A percentile compares a stretch with the other conserved stretches of the same genome.
phyloP scores from a whole-genome alignment of 1,140 invertebrate species.

The Cydia fagiglandana region DNA sequence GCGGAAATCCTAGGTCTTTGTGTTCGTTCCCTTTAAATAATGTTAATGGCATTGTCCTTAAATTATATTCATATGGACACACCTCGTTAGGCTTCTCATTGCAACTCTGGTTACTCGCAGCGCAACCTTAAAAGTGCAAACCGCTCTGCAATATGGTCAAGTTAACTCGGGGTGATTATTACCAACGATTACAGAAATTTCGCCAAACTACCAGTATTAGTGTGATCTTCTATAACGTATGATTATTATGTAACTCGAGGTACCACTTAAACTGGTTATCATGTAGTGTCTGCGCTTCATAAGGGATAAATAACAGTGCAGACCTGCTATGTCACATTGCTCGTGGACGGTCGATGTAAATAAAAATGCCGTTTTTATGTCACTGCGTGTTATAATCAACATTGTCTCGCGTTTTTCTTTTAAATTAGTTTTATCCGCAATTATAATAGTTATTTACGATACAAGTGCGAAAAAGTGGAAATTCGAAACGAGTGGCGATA shows the following conservation, averaged over 20 bases:
- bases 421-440: not conserved
- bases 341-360: not conserved
- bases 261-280: constrained; percentile 31
- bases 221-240: not conserved
- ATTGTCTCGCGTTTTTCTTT: constrained; percentile 24
- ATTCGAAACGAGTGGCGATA: too few species aligned
- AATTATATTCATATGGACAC: constrained; percentile 20
- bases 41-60: constrained; percentile 27
- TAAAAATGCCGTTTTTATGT: constrained; percentile 29
- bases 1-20: constrained; percentile 14
- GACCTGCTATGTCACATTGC: constrained; percentile 29
- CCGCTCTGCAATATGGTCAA: constrained; percentile 57
- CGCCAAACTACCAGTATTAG: not conserved
- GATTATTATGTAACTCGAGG: not conserved
- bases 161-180: constrained; percentile 26
- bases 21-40: not conserved
- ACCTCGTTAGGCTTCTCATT: constrained; percentile 45
- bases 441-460: not conserved
- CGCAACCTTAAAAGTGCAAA: constrained; percentile 72
- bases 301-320: not conserved
- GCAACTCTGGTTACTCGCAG: constrained; percentile 38
- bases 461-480: too few species aligned
- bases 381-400: constrained; percentile 8
- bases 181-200: not conserved
- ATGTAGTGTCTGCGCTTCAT: not conserved